Conservation (phyloP, 2,888 invertebrate genomes). For the Andrena fulva region DNA sequence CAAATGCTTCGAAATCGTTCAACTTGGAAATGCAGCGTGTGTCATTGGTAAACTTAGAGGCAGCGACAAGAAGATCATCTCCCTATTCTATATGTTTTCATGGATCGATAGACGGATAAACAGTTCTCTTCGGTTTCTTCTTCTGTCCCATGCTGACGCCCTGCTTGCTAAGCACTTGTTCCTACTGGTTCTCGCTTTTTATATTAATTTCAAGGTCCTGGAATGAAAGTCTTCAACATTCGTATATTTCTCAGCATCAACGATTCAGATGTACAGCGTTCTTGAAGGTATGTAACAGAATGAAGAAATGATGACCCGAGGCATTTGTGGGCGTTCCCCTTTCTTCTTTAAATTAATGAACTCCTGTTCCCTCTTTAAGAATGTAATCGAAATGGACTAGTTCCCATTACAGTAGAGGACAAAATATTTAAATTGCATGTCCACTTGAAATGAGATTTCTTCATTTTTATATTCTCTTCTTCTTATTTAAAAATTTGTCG, state of each 20-base stretch:
- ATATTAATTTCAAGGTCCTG: constrained; percentile 9
- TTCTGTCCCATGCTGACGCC: not conserved
- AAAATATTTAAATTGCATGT: no score
- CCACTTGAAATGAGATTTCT: not conserved
- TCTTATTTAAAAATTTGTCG: not conserved
- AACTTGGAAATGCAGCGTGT: constrained; percentile 24
- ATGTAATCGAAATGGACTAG: no score
- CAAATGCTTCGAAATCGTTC: constrained; percentile 15
- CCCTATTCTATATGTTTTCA: not conserved
- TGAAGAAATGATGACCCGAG: not conserved
- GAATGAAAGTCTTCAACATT: constrained; percentile 47
- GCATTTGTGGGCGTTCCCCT: no score
- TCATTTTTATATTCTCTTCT: not conserved
- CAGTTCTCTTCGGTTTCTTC: not conserved
- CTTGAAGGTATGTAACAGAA: not conserved
- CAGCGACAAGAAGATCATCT: not conserved
- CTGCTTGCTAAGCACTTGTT: not conserved
- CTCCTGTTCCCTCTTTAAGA: no score
- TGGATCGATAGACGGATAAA: not conserved
- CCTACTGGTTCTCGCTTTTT: not conserved
- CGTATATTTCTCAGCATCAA: constrained; percentile 37
- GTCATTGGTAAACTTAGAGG: not conserved
- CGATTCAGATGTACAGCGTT: constrained; percentile 20
- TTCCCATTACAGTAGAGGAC: no score
- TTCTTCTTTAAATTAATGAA: no score